Evolutionary conservation across 1,140 invertebrate species (phyloP).

Genomic region (Hydropsyche tenuis): DNA sequence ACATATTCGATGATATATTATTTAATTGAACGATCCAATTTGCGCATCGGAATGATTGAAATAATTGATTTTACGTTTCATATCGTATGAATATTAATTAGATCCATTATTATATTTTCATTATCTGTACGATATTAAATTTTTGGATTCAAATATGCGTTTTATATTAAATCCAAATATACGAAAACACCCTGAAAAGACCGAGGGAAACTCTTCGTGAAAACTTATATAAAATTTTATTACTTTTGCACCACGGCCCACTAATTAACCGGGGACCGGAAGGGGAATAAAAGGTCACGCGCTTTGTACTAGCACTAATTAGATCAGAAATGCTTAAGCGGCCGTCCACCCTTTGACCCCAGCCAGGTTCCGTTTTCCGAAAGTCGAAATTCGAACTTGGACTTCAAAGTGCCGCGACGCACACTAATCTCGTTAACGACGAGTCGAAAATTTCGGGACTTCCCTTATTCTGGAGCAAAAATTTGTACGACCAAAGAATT

Average conservation of each 20-base stretch:
- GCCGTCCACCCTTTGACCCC: not conserved
- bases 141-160: too few species aligned
- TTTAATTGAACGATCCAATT: too few species aligned
- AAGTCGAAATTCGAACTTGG: conserved; percentile 14
- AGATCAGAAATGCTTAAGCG: conserved; percentile 12
- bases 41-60: too few species aligned
- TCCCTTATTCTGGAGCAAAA: not conserved
- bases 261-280: conserved; percentile 18
- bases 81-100: too few species aligned
- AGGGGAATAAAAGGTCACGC: conserved; percentile 14
- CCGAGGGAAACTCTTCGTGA: too few species aligned
- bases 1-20: too few species aligned
- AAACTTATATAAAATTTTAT: conserved; percentile 1
- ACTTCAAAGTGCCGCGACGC: conserved; percentile 16
- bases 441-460: conserved; percentile 14
- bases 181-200: too few species aligned
- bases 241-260: not conserved
- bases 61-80: too few species aligned
- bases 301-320: conserved; percentile 20
- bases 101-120: too few species aligned
- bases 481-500: too few species aligned
- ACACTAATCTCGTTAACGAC: conserved; percentile 14
- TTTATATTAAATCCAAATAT: too few species aligned
- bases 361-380: not conserved
- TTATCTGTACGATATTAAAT: too few species aligned